Conservation (phyloP, 2,888 invertebrate species). For the Choristoneura rosaceana region DNA sequence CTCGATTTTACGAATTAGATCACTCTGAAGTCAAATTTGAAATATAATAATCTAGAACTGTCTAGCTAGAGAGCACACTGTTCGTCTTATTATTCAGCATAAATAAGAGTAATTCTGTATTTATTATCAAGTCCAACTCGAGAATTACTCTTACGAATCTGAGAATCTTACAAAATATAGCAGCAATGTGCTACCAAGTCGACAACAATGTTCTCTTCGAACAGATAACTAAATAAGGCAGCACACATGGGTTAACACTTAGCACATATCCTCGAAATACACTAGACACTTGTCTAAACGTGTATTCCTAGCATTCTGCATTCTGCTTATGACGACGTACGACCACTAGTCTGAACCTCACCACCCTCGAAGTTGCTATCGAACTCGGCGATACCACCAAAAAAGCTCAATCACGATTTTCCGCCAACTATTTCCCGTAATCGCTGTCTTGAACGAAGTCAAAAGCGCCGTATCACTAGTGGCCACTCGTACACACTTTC, state of each 20-base stretch:
- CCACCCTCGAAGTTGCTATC: no score
- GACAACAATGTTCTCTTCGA: background rate
- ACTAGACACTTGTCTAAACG: no score
- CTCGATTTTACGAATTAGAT: background rate
- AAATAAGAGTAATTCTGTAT: background rate
- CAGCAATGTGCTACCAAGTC: background rate
- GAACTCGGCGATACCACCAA: no score
- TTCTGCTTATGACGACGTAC: no score
- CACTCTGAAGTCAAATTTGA: background rate
- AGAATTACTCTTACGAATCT: background rate
- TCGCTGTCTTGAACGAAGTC: no score
- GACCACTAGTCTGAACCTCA: no score
- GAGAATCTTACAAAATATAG: background rate
- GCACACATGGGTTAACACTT: background rate
- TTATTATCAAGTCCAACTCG: background rate
- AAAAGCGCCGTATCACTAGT: background rate
- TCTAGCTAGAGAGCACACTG: background rate
- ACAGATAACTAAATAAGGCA: conserved; percentile 18
- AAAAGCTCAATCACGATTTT: no score
- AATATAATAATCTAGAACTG: background rate
- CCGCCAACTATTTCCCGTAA: no score
- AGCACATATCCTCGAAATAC: background rate
- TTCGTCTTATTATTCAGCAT: background rate
- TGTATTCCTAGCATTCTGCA: no score
- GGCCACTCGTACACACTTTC: background rate